Base-by-base conservation (phyloP, 2,113 vertebrate genomes). In the Notothenia coriiceps region DNA sequence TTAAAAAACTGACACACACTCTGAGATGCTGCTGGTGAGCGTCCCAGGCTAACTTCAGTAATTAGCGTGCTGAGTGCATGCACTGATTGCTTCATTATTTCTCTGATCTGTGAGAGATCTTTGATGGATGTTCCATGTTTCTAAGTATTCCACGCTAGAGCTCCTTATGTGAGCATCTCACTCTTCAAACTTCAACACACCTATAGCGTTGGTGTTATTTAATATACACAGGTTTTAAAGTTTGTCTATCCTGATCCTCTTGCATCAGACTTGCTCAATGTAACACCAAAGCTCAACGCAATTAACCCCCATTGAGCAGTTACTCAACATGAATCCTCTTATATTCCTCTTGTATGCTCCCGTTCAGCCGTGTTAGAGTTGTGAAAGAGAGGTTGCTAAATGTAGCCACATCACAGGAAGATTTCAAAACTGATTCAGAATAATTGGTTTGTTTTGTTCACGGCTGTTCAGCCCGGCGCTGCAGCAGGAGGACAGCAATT, bases 41-140 rank as follows among this genome's bases (percentile, higher is more conserved):
- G 73, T 91, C 76, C 44, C 22, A 2, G 82, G 77, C 84, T 79
- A 52, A 68, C 40, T 35, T 67, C 68, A 44, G 70, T 92, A 93
- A 95, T 94, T 93, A 93, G 83, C 29, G 43, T 64, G 87, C 77
- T 83, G 82, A 92, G 90, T 77, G 76, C 84, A 74, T 79, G 71
- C 85, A 77, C 82, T 94, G 93, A 95, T 95, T 94, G 89, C 92
- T 91, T 93, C 89, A 93, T 94, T 91, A 94, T 93, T 90, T 84
- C 69, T 74, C 64, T 12, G 61, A 89, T 88, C 87, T 83, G 78
- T 17, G 14, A 54, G 74, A 86, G 75, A 78, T 59, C 69, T 81
- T 66, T 90, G 93, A 93, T 90, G 84, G 88, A 90, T 90, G 90
- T 74, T 75, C 70, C 56, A 20, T 56, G 54, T 91, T 76, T 80